Percentiles rank a stretch among this genome's conserved stretches.
Conservation (phyloP, 1,140 invertebrate species). For the Arion vulgaris region DNA sequence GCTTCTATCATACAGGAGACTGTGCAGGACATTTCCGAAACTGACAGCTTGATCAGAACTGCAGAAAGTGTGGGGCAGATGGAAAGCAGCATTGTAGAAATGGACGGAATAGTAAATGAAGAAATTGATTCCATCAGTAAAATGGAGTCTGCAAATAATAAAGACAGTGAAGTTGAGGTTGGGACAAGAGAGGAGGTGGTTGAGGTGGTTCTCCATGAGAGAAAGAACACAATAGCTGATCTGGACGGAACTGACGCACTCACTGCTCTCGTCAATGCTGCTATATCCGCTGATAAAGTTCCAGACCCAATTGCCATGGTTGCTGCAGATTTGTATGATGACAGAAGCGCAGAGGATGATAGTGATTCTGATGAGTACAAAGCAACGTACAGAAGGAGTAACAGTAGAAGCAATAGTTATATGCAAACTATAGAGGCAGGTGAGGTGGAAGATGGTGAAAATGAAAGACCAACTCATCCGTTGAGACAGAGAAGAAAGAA, state of each 20-base stretch:
- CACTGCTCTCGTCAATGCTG: constrained; percentile 42
- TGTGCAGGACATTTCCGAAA: background rate
- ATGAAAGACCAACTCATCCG: constrained; percentile 1
- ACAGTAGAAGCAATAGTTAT: background rate
- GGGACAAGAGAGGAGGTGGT: constrained; percentile 29
- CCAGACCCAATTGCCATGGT: constrained; percentile 37
- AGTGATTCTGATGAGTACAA: constrained; percentile 28
- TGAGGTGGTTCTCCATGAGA: constrained; percentile 25
- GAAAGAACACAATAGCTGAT: constrained; percentile 40
- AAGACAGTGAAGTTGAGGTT: constrained; percentile 27
- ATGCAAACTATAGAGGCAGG: constrained; percentile 7
- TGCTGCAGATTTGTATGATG: constrained; percentile 18
- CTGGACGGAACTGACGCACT: constrained; percentile 38
- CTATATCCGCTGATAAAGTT: constrained; percentile 43
- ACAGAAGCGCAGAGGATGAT: constrained; percentile 28
- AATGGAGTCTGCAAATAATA: constrained; percentile 11
- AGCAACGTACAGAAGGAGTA: background rate
- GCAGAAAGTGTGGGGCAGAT: background rate
- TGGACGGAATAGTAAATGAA: background rate
- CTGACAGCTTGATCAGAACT: background rate
- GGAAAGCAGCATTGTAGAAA: background rate
- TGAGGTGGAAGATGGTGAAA: constrained; percentile 25
- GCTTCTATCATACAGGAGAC: background rate
- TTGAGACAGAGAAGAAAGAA: constrained; percentile 23
- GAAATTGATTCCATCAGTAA: background rate